Base-by-base conservation (phyloP, 2,113 vertebrate species). In the Aphelocoma coerulescens region DNA sequence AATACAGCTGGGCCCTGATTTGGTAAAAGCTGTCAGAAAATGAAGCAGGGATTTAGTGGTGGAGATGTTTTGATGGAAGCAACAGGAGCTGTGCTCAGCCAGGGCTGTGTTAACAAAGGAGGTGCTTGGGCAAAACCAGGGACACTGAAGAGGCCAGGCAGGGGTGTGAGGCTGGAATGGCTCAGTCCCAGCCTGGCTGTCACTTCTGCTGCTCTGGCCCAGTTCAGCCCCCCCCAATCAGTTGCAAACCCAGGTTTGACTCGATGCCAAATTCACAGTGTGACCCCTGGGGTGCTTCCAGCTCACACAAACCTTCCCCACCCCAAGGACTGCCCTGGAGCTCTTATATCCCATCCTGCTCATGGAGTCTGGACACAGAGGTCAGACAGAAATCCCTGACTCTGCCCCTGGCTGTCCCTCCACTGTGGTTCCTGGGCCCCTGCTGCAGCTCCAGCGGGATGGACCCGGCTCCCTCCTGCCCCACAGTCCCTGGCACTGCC, bases 341-440 rank as follows among this genome's bases (percentile, higher is more conserved):
- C 75, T 43, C 63, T 5, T 0, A 1, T 1, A 20, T 4, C 61
- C 55, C 3, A 0, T 10, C 75, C 7, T 6, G 12, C 41, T 37
- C 22, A 3, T 0, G 0, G 28, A 7, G 7, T 2, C 32, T 23
- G 52, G n/a, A 3, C 73, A 13, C 39, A 6, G 1, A 11, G 65
- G 46, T 16, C 12, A 8, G 20, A 3, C 13, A 26, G 18, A 18
- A 32, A 3, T 32, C 39, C 39, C 62, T 32, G 62, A 6, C 16
- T 22, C 55, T 39, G 12, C 15, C 39, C 26, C 37, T 21, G 43
- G 66, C 55, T 37, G 9, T 41, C 26, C 41, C 10, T 51, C 16
- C 6, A 0, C n/a, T 17, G 23, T 1, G 16, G 20, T 49, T 37
- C 44, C 67, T 10, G 15, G 33, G 28, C 9, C 37, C 24, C 3